A percentile compares a stretch with the other conserved stretches of the same genome.
These are phyloP conservation scores for Cyanoderma ruficeps DNA, from an alignment of 2,113 vertebrate genomes.

Conservation along the genomic window DNA sequence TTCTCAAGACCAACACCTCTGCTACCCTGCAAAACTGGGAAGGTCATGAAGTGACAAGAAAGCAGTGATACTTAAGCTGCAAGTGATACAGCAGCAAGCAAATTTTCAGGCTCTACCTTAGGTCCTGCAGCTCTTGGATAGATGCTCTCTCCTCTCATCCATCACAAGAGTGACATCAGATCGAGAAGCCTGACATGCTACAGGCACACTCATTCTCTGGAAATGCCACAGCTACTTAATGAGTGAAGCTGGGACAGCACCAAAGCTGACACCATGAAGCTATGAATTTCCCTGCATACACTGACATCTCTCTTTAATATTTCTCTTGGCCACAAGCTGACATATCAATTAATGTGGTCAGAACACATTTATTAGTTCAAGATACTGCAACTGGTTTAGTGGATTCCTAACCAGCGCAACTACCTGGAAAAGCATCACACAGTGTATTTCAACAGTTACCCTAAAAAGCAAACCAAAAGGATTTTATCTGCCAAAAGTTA, in stretches of 20 bases:
- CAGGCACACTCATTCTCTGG: slow-evolving; percentile 63
- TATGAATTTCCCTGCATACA: slow-evolving; percentile 64
- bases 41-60: rapidly evolving
- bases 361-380: slow-evolving; percentile 52
- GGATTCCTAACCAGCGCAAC: slow-evolving; percentile 5
- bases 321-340: slow-evolving; percentile 48
- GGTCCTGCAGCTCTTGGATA: slow-evolving; percentile 19
- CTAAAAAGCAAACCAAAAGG: background rate
- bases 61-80: background rate
- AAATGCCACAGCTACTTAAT: slow-evolving; percentile 66
- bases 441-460: background rate
- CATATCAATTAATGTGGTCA: slow-evolving; percentile 56
- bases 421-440: slow-evolving; percentile 39
- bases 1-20: background rate
- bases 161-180: slow-evolving; percentile 56
- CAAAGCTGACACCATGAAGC: slow-evolving; percentile 34
- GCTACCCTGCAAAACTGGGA: background rate
- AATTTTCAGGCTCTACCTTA: background rate
- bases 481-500: background rate
- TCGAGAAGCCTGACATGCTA: background rate
- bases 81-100: background rate
- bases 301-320: slow-evolving; percentile 41
- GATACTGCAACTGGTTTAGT: slow-evolving; percentile 49
- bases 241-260: slow-evolving; percentile 65
- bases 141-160: slow-evolving; percentile 55